Evolutionary conservation across 1,140 invertebrate species (phyloP), one percentile per base, ranked within the genome.

Genomic region (Drosophila tropicalis): DNA sequence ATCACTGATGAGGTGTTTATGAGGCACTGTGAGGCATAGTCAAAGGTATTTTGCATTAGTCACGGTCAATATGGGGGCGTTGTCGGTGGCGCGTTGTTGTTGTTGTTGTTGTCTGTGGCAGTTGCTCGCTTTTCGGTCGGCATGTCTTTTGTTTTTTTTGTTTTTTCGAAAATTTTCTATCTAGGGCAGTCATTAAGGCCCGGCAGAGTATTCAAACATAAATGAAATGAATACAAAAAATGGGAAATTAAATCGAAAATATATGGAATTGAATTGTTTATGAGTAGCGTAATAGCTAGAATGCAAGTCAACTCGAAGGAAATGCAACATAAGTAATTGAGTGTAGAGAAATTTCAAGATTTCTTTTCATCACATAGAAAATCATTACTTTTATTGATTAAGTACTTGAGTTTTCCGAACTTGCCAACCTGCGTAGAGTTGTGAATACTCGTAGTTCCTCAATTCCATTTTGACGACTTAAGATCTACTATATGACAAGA

Each of bases 1-100:
- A 86, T 87, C 84, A 32, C 84, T 87, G 83, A 87, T 87, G 83
- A 87, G 83, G 83, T 87, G 83, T 87, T 87, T 87, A 87, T 83
- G 83, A 87, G 68, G 72, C 58, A 61, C 44, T 22, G 17, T 51
- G 44, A 51, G 44, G 44, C 44, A 79, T 72, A 67, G 70, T 56
- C 70, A 66, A 15, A 58, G 71, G 61, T 77, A 87, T 86, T 86
- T 87, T 79, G 83, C 83, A 86, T 87, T 87, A 87, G 83, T 87
- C 83, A 87, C 78, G 83, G 64, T 76, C 70, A 68, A 67, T 67
- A 47, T 62, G 22, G 34, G 15, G 13, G 62, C 47, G 15, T 17
- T 54, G 44, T 36, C 55, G 9, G 73, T 62, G 74, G 69, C 55
- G 69, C 55, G 39, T 36, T 64, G 63, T 67, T 65, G 57, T 74